These are phyloP conservation scores for Microcebus tavaratra DNA, from an alignment of 2,113 vertebrate genomes.

Conservation along the genomic window DNA sequence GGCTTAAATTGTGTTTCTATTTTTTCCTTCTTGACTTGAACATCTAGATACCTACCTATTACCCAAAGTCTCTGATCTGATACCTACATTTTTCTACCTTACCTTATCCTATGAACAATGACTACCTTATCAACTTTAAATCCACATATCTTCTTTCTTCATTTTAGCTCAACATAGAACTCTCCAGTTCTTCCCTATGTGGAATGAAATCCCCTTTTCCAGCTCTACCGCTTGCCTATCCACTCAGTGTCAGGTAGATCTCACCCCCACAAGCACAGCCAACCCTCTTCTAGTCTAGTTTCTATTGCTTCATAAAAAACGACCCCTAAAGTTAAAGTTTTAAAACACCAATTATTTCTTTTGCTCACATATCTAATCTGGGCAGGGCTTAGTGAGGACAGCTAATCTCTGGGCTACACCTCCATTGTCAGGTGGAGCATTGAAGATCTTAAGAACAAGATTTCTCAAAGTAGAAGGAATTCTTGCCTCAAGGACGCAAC, in stretches of 20 bases:
- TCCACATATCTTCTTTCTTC: background rate
- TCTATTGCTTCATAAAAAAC: background rate
- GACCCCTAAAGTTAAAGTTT: background rate
- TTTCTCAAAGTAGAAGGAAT: background rate
- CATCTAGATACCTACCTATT: background rate
- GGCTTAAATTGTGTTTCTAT: background rate
- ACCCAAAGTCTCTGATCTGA: background rate
- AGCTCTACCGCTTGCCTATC: background rate
- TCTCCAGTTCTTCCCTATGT: background rate
- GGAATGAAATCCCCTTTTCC: background rate
- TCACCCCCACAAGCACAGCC: background rate
- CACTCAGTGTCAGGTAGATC: background rate
- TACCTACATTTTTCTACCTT: background rate
- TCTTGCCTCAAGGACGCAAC: background rate
- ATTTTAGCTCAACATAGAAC: background rate
- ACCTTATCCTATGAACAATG: background rate
- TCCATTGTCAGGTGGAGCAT: background rate
- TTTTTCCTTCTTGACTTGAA: background rate
- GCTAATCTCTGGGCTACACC: background rate
- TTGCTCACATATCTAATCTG: background rate
- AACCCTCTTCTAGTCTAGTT: background rate
- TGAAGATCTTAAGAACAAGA: background rate
- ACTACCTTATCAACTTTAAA: background rate
- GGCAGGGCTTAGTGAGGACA: background rate
- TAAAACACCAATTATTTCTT: background rate